Base-by-base conservation (phyloP, 2,113 vertebrate species). In the Austrofundulus limnaeus region DNA sequence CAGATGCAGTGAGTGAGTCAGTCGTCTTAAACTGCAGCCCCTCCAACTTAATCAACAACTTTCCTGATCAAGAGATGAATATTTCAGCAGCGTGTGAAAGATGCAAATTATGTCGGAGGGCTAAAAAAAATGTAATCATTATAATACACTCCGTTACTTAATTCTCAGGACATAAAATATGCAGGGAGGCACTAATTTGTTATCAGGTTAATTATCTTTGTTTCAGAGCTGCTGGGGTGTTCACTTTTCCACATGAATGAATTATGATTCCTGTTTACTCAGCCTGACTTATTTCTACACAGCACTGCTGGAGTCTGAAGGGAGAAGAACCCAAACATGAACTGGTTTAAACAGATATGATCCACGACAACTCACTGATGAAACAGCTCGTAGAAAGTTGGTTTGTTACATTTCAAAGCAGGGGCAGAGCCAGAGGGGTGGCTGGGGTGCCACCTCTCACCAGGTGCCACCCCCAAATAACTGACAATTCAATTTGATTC, bases 171-270 rank as follows among this genome's bases (percentile, higher is more conserved):
- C 56, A 78, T 84, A 75, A 90, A 92, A 79, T 87, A 89, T 90
- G 83, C 80, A 87, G 83, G 65, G 75, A 77, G 72, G 71, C 74
- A 67, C 64, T 85, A 64, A 85, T 89, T 87, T 82, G 81, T 86
- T 86, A 87, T 87, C 84, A 81, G 84, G 80, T 87, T 87, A 88
- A 92, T 91, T 87, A 88, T 87, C 86, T 85, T 72, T 80, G 77
- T 83, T 89, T 83, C 77, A 77, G 85, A 89, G 76, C 53, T 80
- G 78, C 82, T 87, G 84, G 88, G 81, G 77, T 78, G 24, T 84
- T 86, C 84, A 70, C 66, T 83, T 86, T 83, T 66, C 39, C 72
- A 73, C 82, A 90, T 85, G 83, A 88, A 88, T 88, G 83, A 90
- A 78, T 87, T 83, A 87, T 79, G 82, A 80, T 74, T 86, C 64